Percentiles rank a stretch among this genome's conserved stretches.
Conservation (phyloP, 2,113 vertebrate species). For the Todiramphus saurophagus region DNA sequence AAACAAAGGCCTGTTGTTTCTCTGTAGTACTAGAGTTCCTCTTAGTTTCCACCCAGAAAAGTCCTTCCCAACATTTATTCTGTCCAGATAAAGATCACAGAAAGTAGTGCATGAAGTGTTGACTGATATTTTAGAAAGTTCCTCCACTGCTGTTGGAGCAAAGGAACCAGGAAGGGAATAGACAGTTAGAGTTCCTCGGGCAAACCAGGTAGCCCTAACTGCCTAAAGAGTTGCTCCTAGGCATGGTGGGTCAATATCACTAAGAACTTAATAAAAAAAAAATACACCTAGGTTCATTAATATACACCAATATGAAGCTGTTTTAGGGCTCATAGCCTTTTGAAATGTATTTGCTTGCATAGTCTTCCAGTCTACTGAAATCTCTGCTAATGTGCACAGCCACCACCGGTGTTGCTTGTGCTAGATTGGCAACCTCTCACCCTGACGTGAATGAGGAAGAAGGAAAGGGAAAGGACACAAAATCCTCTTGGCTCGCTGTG, state of each 20-base stretch:
- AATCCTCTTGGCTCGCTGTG: background rate
- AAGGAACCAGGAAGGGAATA: background rate
- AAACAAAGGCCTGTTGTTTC: background rate
- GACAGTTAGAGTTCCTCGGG: background rate
- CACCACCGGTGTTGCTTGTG: fast-evolving
- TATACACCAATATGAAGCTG: background rate
- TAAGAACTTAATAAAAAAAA: background rate
- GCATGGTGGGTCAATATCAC: background rate
- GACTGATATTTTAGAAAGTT: background rate
- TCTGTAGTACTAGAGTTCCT: background rate
- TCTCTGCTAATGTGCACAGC: fast-evolving
- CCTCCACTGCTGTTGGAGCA: background rate
- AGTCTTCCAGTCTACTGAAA: background rate
- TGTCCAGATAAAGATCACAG: background rate
- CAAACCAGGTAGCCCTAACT: background rate
- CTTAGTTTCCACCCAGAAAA: background rate
- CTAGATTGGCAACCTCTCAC: background rate
- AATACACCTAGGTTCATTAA: background rate
- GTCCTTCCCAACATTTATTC: background rate
- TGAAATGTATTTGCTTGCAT: background rate
- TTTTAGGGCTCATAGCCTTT: background rate
- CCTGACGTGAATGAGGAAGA: background rate
- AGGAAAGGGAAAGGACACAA: background rate
- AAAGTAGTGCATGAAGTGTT: background rate
- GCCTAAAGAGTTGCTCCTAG: background rate